Evolutionary conservation across 2,797 vertebrate species (phyloP).

Genomic region (Artibeus lituratus): DNA sequence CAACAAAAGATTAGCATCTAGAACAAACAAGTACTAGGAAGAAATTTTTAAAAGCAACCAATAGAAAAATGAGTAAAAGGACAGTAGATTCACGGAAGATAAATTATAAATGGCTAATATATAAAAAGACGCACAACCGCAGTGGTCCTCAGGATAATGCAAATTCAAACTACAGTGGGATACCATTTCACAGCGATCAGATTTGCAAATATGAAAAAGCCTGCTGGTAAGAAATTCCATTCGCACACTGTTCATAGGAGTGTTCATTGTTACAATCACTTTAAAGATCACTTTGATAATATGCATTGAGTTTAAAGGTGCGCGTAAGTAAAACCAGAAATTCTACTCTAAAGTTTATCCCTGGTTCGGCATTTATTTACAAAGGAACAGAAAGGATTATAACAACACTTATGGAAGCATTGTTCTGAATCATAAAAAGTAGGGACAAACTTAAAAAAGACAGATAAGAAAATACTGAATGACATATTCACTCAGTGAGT

Average conservation of each 20-base stretch:
- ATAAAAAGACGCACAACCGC: not conserved
- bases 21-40: not conserved
- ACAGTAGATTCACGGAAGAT: not conserved
- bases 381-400: not conserved
- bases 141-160: not conserved
- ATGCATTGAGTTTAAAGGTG: not conserved
- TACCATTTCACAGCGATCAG: not conserved
- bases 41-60: not conserved
- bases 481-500: not conserved
- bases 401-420: not conserved
- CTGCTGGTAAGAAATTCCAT: not conserved
- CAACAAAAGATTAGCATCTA: not conserved
- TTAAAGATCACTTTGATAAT: not conserved
- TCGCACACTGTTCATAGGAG: not conserved
- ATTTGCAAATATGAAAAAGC: not conserved
- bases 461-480: not conserved
- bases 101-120: not conserved
- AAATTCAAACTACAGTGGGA: not conserved
- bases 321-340: not conserved
- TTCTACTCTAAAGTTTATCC: not conserved
- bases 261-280: not conserved
- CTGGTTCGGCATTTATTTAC: not conserved
- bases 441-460: not conserved
- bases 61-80: not conserved
- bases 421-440: not conserved